Evolutionary conservation across 2,113 vertebrate genomes (phyloP).

Genomic region (Pseudopodoces humilis): DNA sequence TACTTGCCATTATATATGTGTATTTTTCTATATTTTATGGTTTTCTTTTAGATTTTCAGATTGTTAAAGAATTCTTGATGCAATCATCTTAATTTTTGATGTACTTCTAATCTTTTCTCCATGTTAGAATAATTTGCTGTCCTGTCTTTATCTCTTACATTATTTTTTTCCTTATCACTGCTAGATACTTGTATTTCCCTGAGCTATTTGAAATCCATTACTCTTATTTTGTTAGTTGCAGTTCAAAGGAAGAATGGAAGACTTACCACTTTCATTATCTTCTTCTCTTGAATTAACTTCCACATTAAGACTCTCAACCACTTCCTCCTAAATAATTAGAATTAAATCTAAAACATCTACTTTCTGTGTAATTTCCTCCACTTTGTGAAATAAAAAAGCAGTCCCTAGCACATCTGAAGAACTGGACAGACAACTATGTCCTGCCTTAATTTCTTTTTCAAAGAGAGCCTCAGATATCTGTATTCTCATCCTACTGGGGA

Average conservation of each 20-base stretch:
- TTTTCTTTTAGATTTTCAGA: slow-evolving; percentile 7
- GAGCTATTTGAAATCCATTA: slow-evolving; percentile 56
- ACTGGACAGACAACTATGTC: background rate
- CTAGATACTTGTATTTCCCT: slow-evolving; percentile 17
- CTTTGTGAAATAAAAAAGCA: background rate
- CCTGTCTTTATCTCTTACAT: slow-evolving; percentile 21
- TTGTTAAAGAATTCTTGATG: background rate
- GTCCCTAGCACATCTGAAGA: background rate
- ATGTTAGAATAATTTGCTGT: slow-evolving; percentile 8
- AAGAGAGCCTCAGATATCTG: background rate
- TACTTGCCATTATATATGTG: background rate
- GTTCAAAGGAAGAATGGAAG: slow-evolving; percentile 36
- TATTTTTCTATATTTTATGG: background rate
- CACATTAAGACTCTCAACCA: slow-evolving; percentile 32
- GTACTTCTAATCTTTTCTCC: background rate
- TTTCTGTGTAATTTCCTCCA: slow-evolving; percentile 36
- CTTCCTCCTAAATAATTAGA: slow-evolving; percentile 16
- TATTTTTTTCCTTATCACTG: slow-evolving; percentile 39
- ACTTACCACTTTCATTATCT: slow-evolving; percentile 54
- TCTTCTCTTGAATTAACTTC: slow-evolving; percentile 56
- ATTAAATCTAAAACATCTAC: slow-evolving; percentile 21
- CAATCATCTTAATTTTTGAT: slow-evolving; percentile 16
- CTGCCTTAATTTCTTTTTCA: background rate
- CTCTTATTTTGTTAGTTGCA: slow-evolving; percentile 49
- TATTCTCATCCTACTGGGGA: background rate